Conservation (phyloP, 1,140 invertebrate genomes). For the Heliconius eleuchia region DNA sequence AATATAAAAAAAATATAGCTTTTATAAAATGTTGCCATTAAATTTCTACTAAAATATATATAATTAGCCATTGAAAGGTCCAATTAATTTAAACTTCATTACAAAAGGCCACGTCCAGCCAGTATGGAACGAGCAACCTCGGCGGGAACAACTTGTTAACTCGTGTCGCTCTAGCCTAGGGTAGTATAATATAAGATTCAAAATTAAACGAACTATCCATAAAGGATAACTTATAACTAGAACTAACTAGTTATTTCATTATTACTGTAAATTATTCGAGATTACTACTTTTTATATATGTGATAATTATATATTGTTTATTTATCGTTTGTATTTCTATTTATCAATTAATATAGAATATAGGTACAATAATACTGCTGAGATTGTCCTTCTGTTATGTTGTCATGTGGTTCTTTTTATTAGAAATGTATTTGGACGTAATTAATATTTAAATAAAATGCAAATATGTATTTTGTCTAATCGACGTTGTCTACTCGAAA, state of each 20-base stretch:
- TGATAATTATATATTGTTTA: constrained; percentile 43
- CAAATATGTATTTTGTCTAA: constrained; percentile 38
- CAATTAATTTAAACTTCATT: not conserved
- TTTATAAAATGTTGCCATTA: constrained; percentile 14
- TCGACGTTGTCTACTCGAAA: constrained; percentile 35
- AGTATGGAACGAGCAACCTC: constrained; percentile 49
- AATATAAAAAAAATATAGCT: not conserved
- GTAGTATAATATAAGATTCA: constrained; percentile 66
- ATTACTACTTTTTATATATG: constrained; percentile 58
- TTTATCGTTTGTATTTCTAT: constrained; percentile 43
- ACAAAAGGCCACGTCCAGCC: constrained; percentile 36
- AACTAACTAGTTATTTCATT: constrained; percentile 59
- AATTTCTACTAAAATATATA: constrained; percentile 8
- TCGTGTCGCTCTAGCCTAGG: constrained; percentile 65
- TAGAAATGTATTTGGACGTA: constrained; percentile 35
- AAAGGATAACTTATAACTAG: constrained; percentile 55
- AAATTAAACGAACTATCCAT: constrained; percentile 63
- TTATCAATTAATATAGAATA: constrained; percentile 50
- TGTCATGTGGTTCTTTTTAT: constrained; percentile 45
- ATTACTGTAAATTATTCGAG: constrained; percentile 65
- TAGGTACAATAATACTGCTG: constrained; percentile 56
- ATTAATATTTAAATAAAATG: constrained; percentile 38
- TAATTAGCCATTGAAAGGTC: not conserved
- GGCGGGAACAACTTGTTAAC: constrained; percentile 73
- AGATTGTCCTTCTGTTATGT: constrained; percentile 39